These are phyloP conservation scores for Epizoanthus rinbou DNA, from an alignment of 92 coral and sea anemone species.

Conservation along the genomic window DNA sequence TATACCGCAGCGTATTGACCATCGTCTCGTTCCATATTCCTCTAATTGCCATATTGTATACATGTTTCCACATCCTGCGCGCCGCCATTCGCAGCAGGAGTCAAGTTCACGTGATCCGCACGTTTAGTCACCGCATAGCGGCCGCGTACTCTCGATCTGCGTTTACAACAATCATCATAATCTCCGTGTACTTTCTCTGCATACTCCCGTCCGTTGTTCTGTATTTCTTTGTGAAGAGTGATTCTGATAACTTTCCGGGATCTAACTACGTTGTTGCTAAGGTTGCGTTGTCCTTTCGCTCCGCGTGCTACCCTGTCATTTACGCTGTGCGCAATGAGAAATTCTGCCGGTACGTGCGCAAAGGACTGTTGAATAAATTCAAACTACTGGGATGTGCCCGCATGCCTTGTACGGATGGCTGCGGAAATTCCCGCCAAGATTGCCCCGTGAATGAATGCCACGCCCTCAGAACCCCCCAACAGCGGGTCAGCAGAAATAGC, in stretches of 20 bases:
- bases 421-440: not conserved
- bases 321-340: constrained; percentile 73
- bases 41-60: constrained; percentile 44
- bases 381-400: constrained; percentile 12
- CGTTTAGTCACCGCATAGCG: constrained; percentile 54
- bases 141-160: constrained; percentile 76
- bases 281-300: constrained; percentile 67
- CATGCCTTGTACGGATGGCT: not conserved
- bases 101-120: constrained; percentile 64
- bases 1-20: constrained; percentile 44
- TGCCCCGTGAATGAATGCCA: constrained; percentile 14
- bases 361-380: constrained; percentile 42
- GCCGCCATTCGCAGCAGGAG: constrained; percentile 64
- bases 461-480: constrained; percentile 7
- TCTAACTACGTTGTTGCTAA: constrained; percentile 52
- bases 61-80: constrained; percentile 61
- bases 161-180: constrained; percentile 71
- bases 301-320: constrained; percentile 73
- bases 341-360: constrained; percentile 55
- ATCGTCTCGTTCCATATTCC: constrained; percentile 57
- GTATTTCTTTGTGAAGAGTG: constrained; percentile 54
- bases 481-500: not conserved
- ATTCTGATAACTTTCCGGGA: constrained; percentile 37
- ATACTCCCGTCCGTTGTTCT: constrained; percentile 63
- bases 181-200: constrained; percentile 73